Evolutionary conservation across 1,140 invertebrate genomes (phyloP).

Genomic region (Eciton burchellii): DNA sequence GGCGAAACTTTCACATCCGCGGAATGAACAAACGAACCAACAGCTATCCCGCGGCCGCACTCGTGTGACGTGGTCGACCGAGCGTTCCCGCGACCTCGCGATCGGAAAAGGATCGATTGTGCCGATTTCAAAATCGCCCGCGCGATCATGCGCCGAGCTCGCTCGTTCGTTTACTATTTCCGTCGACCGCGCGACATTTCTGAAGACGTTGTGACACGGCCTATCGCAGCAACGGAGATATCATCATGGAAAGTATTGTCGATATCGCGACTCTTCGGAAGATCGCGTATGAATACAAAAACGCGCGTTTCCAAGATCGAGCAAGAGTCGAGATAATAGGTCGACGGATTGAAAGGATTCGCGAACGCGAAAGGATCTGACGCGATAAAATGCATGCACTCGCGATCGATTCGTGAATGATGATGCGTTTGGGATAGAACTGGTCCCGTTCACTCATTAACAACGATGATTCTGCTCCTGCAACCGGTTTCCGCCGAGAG

Average conservation of each 20-base stretch:
- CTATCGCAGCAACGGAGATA: neutral
- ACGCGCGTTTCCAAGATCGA: conserved; percentile 42
- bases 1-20: conserved; percentile 77
- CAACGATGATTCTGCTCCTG: conserved; percentile 73
- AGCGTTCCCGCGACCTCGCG: conserved; percentile 70
- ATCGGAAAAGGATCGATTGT: conserved; percentile 59
- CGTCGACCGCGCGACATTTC: conserved; percentile 24
- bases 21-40: conserved; percentile 51
- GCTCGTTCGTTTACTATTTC: neutral
- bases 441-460: conserved; percentile 72
- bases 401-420: conserved; percentile 74
- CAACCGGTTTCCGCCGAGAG: conserved; percentile 79
- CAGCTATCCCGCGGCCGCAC: conserved; percentile 38
- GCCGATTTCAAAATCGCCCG: conserved; percentile 35
- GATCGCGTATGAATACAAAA: neutral
- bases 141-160: conserved; percentile 18
- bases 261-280: neutral
- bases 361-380: neutral
- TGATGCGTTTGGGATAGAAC: conserved; percentile 75
- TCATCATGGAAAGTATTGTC: neutral
- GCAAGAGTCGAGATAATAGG: no score
- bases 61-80: conserved; percentile 70
- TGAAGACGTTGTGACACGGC: neutral
- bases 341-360: no score
- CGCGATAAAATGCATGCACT: neutral